Base-by-base conservation (phyloP, 2,888 invertebrate genomes). In the Lamellibrachia columna region DNA sequence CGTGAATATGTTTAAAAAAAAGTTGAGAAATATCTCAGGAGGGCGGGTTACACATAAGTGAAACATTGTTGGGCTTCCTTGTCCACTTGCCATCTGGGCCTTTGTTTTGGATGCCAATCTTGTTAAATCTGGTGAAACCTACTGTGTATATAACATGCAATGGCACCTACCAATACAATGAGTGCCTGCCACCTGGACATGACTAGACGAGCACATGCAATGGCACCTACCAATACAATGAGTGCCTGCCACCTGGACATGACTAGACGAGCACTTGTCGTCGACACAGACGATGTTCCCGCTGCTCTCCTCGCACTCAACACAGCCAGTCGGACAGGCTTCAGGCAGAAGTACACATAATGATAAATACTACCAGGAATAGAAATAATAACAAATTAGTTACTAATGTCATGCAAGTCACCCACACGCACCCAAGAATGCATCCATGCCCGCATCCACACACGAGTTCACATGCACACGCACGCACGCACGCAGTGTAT, bases 291-390 rank as follows among this genome's bases (percentile, higher is more conserved):
- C 91, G 40, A 91, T 91, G 22, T 55, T 58, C 11, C 91, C 91
- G 58, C 53, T 58, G 40, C 3, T 55, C 52, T 91, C 91, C 11
- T 7, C 52, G 58, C 91, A 91, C 40, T 52, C 55, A 7, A 22
- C n/a, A 22, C 91, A 91, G 40, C 91, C 91, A 58, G 91, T 91
- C 6, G 91, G 91, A 91, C 91, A 91, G n/a, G 52, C 91, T 91
- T 9, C 75, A 75, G 75, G n/a, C 75, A n/a, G 75, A 75, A 75
- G n/a, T n/a, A 75, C 22, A 75, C 15, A 15, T 3, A 75, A 22
- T 22, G 6, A 75, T 75, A n/a, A 75, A 6, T 75, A 75, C 75
- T 11, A 15, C 15, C 22, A 75, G 22, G 15, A 3, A 75, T 75
- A 75, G 15, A 22, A 2, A 22, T 15, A 11, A 75, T 75, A 22